Evolutionary conservation across 2,113 vertebrate species (phyloP).

Genomic region (Corythornis cristatus): DNA sequence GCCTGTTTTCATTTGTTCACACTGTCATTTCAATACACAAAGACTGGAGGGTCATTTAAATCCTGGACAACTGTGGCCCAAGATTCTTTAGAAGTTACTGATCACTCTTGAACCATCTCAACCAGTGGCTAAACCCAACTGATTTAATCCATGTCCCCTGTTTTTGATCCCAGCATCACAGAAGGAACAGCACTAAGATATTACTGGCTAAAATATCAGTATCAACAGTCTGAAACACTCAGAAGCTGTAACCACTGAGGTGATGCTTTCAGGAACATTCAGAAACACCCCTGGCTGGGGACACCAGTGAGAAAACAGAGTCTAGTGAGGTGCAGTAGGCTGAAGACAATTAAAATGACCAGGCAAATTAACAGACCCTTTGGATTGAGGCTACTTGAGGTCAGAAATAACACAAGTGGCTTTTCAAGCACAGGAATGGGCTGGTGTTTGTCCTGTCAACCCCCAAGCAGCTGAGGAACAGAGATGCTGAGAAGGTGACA

Average conservation of each 20-base stretch:
- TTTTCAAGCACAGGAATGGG: neutral
- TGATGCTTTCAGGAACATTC: neutral
- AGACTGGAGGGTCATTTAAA: neutral
- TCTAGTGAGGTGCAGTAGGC: neutral
- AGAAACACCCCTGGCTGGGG: slow-evolving; percentile 5
- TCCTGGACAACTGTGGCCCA: neutral
- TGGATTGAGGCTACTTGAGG: neutral
- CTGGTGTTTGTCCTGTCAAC: neutral
- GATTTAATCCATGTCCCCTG: neutral
- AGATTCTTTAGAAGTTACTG: neutral
- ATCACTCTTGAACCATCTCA: neutral
- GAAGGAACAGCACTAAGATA: slow-evolving; percentile 34
- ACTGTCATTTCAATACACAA: neutral
- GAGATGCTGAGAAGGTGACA: neutral
- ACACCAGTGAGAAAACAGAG: neutral
- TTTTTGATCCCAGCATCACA: slow-evolving; percentile 35
- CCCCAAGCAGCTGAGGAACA: neutral
- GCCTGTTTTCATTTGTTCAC: neutral
- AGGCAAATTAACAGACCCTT: neutral
- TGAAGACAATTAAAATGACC: neutral
- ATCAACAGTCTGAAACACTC: slow-evolving; percentile 22
- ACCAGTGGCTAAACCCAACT: neutral
- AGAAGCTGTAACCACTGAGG: neutral
- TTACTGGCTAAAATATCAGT: slow-evolving; percentile 43
- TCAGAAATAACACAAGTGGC: neutral